phyloP scores from a whole-genome alignment of 1,140 invertebrate genomes.

The Mercenaria mercenaria region DNA sequence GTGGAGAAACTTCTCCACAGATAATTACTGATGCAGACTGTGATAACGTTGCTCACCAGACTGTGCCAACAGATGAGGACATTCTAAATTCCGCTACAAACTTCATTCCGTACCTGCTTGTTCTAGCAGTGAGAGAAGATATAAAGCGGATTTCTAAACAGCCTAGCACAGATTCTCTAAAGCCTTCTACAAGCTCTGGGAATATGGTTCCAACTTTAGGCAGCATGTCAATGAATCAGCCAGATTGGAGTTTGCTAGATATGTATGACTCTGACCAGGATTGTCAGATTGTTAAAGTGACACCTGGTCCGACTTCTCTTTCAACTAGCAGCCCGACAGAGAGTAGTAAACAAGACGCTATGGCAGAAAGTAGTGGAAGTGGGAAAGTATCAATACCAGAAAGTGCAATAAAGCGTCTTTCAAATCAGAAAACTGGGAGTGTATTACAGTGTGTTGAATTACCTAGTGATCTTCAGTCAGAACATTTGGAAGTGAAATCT shows the following conservation, averaged over 20 bases:
- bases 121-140: constrained; percentile 71
- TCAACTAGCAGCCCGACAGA: constrained; percentile 59
- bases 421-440: constrained; percentile 69
- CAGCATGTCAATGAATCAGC: constrained; percentile 69
- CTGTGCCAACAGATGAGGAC: constrained; percentile 47
- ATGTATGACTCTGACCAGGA: constrained; percentile 81
- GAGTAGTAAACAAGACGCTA: constrained; percentile 38
- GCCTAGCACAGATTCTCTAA: constrained; percentile 60
- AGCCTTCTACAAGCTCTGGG: constrained; percentile 59
- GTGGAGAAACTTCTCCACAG: constrained; percentile 77
- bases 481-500: constrained; percentile 75
- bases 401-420: constrained; percentile 57
- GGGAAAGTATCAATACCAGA: constrained; percentile 34
- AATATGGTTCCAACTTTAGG: constrained; percentile 71
- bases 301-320: constrained; percentile 68
- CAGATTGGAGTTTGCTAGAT: constrained; percentile 71
- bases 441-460: constrained; percentile 83
- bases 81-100: constrained; percentile 67
- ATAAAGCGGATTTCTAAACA: constrained; percentile 50
- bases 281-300: constrained; percentile 82
- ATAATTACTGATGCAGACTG: constrained; percentile 64
- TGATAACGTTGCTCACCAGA: constrained; percentile 80
- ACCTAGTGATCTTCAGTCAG: constrained; percentile 75
- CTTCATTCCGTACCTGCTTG: constrained; percentile 75
- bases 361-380: constrained; percentile 14